These are phyloP conservation scores for Papilio polytes DNA, from an alignment of 1,140 invertebrate species.

Conservation along the genomic window DNA sequence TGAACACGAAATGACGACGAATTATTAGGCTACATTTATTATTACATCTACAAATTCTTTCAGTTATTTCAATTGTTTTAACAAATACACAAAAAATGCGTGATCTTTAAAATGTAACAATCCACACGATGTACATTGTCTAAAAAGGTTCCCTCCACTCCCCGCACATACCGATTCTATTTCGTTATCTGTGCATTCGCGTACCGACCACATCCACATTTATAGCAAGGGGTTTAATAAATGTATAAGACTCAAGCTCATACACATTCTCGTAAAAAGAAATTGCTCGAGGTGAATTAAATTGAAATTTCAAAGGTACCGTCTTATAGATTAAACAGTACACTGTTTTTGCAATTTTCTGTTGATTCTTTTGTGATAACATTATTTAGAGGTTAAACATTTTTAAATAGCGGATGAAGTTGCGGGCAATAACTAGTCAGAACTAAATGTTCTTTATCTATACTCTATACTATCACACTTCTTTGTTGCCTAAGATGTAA, in stretches of 20 bases:
- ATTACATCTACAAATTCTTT: not conserved
- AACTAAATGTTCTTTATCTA: too few species aligned
- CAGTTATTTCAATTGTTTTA: not conserved
- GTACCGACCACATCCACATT: conserved; percentile 25
- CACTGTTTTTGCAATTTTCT: not conserved
- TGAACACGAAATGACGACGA: too few species aligned
- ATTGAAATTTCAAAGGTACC: conserved; percentile 46
- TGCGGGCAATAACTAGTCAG: too few species aligned
- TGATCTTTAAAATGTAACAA: conserved; percentile 4
- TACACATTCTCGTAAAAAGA: conserved; percentile 45
- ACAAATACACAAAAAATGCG: not conserved
- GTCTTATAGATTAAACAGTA: conserved; percentile 35
- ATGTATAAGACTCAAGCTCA: conserved; percentile 39
- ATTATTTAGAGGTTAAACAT: not conserved
- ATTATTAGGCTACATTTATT: too few species aligned
- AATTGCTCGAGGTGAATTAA: conserved; percentile 45
- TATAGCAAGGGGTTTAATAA: conserved; percentile 41
- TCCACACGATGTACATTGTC: conserved; percentile 21
- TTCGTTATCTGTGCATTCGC: conserved; percentile 27
- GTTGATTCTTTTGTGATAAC: not conserved
- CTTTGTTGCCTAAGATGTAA: too few species aligned
- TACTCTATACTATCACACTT: too few species aligned
- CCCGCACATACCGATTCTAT: conserved; percentile 17
- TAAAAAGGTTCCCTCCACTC: conserved; percentile 13
- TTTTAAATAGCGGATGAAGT: too few species aligned